Conservation (phyloP, 2,113 vertebrate genomes). For the Hiodon tergisus region DNA sequence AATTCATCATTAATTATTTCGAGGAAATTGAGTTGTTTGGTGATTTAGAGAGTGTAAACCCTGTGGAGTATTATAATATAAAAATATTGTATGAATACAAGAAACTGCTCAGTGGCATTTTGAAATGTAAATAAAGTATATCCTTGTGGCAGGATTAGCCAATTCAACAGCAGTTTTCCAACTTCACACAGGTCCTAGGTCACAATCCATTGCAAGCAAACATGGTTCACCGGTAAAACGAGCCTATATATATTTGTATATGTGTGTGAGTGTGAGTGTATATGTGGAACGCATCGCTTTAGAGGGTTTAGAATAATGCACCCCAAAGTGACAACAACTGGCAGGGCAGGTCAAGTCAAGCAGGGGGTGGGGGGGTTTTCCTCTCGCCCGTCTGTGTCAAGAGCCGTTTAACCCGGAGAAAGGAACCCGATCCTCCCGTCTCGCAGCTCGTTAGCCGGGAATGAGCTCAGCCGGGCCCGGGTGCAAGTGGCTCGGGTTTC, state of each 20-base stretch:
- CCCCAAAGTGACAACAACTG: neutral
- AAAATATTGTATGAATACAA: too few species aligned
- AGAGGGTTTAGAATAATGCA: neutral
- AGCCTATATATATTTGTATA: too few species aligned
- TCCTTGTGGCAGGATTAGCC: neutral
- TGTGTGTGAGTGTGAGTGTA: too few species aligned
- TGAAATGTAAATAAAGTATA: neutral
- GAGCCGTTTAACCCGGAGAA: constrained; percentile 63
- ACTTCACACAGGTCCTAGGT: neutral
- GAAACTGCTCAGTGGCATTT: too few species aligned
- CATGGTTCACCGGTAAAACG: too few species aligned
- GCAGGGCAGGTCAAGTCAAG: constrained; percentile 10
- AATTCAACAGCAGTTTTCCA: neutral
- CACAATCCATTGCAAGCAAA: too few species aligned
- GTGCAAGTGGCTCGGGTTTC: constrained; percentile 70
- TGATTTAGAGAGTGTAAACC: too few species aligned
- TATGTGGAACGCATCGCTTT: neutral
- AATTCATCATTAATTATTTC: too few species aligned
- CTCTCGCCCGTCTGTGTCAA: constrained; percentile 57
- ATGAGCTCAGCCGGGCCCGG: constrained; percentile 49
- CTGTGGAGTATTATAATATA: too few species aligned
- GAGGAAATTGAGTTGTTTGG: too few species aligned
- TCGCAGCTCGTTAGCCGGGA: constrained; percentile 55
- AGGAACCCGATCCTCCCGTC: constrained; percentile 63
- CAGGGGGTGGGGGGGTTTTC: constrained; percentile 25